Percentiles rank a stretch among this genome's conserved stretches.
Evolutionary conservation across 1,140 invertebrate genomes (phyloP).

Genomic region (Pectinophora gossypiella): DNA sequence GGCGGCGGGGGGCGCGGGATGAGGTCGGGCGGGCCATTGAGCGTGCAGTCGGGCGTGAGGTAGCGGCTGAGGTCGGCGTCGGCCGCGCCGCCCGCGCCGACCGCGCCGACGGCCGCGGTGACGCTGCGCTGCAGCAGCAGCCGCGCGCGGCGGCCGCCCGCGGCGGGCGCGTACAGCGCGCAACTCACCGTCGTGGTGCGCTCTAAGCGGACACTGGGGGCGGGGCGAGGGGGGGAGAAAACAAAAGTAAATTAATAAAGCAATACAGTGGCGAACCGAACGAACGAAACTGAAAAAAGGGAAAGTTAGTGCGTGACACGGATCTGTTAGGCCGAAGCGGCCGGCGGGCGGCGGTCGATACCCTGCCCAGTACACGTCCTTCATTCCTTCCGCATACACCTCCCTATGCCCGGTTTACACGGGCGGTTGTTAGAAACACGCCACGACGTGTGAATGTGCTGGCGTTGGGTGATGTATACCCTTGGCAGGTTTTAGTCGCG

Average conservation of each 20-base stretch:
- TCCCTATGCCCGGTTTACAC: no score
- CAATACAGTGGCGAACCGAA: conserved; percentile 21
- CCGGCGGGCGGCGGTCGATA: no score
- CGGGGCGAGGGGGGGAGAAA: conserved; percentile 19
- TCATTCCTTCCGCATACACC: no score
- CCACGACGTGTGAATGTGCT: no score
- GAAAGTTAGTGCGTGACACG: conserved; percentile 2
- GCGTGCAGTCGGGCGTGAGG: conserved; percentile 54
- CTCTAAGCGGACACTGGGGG: conserved; percentile 38
- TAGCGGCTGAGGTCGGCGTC: conserved; percentile 43
- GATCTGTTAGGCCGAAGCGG: not conserved
- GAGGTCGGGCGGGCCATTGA: conserved; percentile 49
- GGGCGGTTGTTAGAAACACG: no score
- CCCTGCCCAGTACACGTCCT: no score
- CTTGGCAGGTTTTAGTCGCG: no score
- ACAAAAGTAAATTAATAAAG: conserved; percentile 45
- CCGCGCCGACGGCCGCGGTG: conserved; percentile 21
- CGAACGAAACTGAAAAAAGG: not conserved
- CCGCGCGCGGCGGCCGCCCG: conserved; percentile 48
- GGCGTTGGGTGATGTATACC: no score
- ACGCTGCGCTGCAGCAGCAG: conserved; percentile 33
- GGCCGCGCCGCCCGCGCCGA: conserved; percentile 42
- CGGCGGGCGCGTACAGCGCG: conserved; percentile 50
- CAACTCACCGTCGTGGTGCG: conserved; percentile 28
- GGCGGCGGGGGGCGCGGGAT: conserved; percentile 36